A percentile compares a stretch with the other conserved stretches of the same genome.
These are phyloP conservation scores for Helostoma temminkii DNA, from an alignment of 2,797 vertebrate species.

Conservation along the genomic window DNA sequence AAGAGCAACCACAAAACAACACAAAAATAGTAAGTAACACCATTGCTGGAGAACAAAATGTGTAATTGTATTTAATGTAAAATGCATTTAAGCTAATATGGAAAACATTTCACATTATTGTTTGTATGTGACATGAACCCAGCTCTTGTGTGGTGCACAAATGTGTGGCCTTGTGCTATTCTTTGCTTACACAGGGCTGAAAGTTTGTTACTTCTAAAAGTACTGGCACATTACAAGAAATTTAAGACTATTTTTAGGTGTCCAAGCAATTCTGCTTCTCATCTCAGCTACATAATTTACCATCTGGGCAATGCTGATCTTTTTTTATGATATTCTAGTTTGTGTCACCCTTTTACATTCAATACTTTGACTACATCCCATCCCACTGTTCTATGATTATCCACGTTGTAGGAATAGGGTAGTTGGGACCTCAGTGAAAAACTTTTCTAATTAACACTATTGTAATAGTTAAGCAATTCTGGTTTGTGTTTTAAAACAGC, in stretches of 20 bases:
- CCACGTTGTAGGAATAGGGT: background rate
- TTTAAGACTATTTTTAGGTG: constrained; percentile 53
- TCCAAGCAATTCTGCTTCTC: constrained; percentile 24
- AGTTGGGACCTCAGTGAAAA: background rate
- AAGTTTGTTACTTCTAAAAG: constrained; percentile 39
- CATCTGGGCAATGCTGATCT: constrained; percentile 33
- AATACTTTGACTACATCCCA: constrained; percentile 23
- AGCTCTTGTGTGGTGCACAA: constrained; percentile 10
- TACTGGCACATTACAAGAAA: constrained; percentile 36
- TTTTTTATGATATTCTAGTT: constrained; percentile 38
- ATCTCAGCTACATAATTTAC: constrained; percentile 39
- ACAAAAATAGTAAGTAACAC: too few species aligned
- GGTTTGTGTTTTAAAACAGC: constrained; percentile 26
- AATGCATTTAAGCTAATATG: too few species aligned
- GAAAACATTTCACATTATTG: too few species aligned
- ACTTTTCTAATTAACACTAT: constrained; percentile 53
- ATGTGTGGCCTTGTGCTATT: background rate
- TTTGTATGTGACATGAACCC: too few species aligned
- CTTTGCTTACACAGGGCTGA: constrained; percentile 19
- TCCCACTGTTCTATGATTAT: constrained; percentile 30
- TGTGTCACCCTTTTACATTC: constrained; percentile 45
- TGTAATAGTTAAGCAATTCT: constrained; percentile 15
- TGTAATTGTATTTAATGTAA: too few species aligned
- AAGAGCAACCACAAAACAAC: too few species aligned
- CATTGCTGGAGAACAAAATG: too few species aligned